Base-by-base conservation (phyloP, 2,113 vertebrate species). In the Empidonax alnorum region DNA sequence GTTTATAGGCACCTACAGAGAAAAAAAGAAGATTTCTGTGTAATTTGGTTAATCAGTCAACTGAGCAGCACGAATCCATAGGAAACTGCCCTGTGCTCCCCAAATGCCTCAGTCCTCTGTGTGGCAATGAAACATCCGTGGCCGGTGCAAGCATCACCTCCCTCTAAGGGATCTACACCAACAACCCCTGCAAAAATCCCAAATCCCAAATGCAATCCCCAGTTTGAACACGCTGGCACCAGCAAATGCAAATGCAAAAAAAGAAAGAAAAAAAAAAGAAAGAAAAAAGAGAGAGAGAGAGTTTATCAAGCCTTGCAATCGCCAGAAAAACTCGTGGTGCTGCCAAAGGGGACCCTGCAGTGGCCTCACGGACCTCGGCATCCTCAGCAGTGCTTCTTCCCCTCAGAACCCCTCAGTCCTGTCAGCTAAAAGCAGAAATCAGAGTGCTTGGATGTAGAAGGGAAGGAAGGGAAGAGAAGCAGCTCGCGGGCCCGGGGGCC, bases 101-200 rank as follows among this genome's bases (percentile, higher is more conserved):
- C 11, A 2, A 37, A 85, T 2, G 14, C 33, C 28, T 67, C 5
- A 1, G 44, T n/a, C 19, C 23, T 23, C 25, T 1, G 0, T 2
- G 22, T 35, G 22, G 25, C 19, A 66, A 62, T 2, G 8, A 71
- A 50, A 66, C 13, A 25, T 46, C 37, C 0, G 0, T 0, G 23
- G 72, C 10, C 0, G 0, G 46, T 3, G 7, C 53, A 9, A 62
- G 59, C n/a, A 27, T 37, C 85, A 10, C 37, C 33, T 47, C n/a
- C 67, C 25, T 2, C 8, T 19, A 14, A 52, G 0, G n/a, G 58
- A 67, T 30, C 30, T 5, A 5, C 5, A 7, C 35, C 21, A 10
- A 1, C 0, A 9, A 59, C 28, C 39, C 73, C 30, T 10, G 31
- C 50, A n/a, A 55, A 87, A 73, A 27, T 16, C 59, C 67, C 49